A percentile compares a stretch with the other conserved stretches of the same genome.
Evolutionary conservation across 1,140 invertebrate genomes (phyloP).

Genomic region (Drosophila sproati): DNA sequence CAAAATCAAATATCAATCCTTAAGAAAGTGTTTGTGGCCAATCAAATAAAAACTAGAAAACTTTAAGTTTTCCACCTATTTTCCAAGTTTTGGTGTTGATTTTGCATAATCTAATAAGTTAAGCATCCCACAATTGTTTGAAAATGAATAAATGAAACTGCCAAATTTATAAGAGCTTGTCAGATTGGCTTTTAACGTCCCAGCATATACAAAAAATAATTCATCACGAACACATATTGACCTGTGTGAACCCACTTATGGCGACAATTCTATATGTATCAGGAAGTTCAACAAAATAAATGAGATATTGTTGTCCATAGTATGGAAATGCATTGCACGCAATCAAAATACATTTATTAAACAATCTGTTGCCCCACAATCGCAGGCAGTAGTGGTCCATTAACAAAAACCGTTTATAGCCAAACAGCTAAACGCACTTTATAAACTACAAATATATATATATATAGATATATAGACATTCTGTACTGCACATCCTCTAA

Average conservation of each 20-base stretch:
- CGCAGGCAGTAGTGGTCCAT: constrained; percentile 29
- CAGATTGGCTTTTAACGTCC: no score
- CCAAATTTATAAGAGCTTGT: no score
- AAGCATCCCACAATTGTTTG: no score
- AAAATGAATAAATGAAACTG: no score
- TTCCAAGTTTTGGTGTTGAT: no score
- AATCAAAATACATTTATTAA: constrained; percentile 42
- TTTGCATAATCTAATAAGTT: no score
- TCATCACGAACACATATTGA: background rate
- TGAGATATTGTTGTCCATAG: background rate
- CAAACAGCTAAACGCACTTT: background rate
- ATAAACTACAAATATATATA: background rate
- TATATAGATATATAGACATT: background rate
- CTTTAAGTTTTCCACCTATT: no score
- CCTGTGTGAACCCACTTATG: background rate
- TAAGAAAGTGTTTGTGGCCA: no score
- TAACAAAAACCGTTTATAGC: constrained; percentile 9
- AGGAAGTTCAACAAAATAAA: background rate
- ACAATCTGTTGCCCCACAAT: constrained; percentile 23
- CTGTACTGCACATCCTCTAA: constrained; percentile 31
- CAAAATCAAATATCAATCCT: no score
- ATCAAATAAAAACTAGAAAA: no score
- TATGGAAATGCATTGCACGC: background rate
- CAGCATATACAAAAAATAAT: background rate
- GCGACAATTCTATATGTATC: background rate